These are phyloP conservation scores for Drosophila mojavensis DNA, from an alignment of 1,140 invertebrate species.

Conservation along the genomic window DNA sequence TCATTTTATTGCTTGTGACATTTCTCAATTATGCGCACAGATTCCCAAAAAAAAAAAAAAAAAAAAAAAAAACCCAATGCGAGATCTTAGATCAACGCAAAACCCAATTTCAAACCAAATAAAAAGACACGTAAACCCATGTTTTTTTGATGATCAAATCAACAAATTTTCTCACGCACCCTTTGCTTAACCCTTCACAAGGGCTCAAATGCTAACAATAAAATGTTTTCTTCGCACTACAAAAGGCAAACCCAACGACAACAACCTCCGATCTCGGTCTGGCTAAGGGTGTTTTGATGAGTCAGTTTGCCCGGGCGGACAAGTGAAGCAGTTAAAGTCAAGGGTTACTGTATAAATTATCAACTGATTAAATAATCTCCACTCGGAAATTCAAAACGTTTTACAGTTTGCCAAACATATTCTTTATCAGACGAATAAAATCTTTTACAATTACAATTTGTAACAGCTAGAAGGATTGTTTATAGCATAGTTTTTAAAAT, in stretches of 20 bases:
- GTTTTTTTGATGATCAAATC: constrained; percentile 4
- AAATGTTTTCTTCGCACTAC: constrained; percentile 2
- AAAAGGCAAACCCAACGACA: background rate
- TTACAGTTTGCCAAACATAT: background rate
- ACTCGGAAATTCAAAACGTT: background rate
- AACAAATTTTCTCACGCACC: constrained; percentile 15
- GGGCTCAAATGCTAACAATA: constrained; percentile 12
- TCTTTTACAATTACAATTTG: background rate
- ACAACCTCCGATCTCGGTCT: background rate
- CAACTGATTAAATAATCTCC: constrained; percentile 1
- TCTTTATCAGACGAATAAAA: constrained; percentile 3
- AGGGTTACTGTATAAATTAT: constrained; percentile 7
- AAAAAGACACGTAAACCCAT: constrained; percentile 11
- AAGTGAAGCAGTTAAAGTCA: constrained; percentile 17
- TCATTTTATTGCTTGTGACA: background rate
- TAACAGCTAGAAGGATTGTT: background rate
- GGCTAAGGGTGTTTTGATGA: constrained; percentile 5
- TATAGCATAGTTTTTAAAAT: background rate
- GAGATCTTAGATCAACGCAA: constrained; percentile 4
- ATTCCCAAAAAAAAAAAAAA: background rate
- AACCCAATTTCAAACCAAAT: constrained; percentile 11
- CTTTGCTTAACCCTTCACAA: background rate
- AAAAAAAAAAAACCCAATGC: background rate
- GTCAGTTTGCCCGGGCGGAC: background rate
- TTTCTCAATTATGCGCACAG: background rate